These are phyloP conservation scores for Sphaeridia pumilis DNA, from an alignment of 2,888 invertebrate genomes.

Conservation along the genomic window DNA sequence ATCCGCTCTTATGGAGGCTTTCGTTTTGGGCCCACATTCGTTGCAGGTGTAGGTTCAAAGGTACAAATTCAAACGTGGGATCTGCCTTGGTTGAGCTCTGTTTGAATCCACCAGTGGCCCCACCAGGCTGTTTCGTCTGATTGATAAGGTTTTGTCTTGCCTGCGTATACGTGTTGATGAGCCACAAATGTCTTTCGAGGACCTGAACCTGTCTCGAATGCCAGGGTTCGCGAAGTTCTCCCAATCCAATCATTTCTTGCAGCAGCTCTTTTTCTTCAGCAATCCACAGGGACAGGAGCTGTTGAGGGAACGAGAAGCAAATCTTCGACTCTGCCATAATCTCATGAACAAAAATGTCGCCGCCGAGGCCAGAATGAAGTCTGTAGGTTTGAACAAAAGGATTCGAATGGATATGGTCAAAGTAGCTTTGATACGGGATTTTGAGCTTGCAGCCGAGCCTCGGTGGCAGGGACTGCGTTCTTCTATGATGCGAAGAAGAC, in stretches of 20 bases:
- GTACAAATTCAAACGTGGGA: constrained; percentile 75
- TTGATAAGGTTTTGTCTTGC: constrained; percentile 64
- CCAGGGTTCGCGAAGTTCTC: constrained; percentile 74
- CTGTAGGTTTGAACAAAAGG: constrained; percentile 60
- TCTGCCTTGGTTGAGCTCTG: constrained; percentile 61
- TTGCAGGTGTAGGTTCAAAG: constrained; percentile 83
- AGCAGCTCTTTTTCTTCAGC: constrained; percentile 78
- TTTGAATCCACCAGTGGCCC: constrained; percentile 55
- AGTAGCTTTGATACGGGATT: constrained; percentile 64
- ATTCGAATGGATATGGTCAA: constrained; percentile 56
- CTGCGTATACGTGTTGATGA: constrained; percentile 74
- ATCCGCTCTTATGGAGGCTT: constrained; percentile 68
- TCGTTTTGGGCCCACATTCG: constrained; percentile 90
- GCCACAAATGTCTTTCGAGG: constrained; percentile 67
- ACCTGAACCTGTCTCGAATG: constrained; percentile 67
- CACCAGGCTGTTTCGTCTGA: too few species aligned
- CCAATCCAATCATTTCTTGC: constrained; percentile 78
- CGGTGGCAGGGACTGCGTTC: constrained; percentile 75
- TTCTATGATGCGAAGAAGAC: constrained; percentile 52
- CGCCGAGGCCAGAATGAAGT: constrained; percentile 81
- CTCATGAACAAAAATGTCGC: constrained; percentile 86
- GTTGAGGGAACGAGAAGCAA: constrained; percentile 73
- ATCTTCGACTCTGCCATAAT: constrained; percentile 81
- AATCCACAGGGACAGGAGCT: constrained; percentile 77
- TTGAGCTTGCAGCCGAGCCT: constrained; percentile 67